Evolutionary conservation across 2,888 invertebrate species (phyloP).

Genomic region (Andrena minutula): DNA sequence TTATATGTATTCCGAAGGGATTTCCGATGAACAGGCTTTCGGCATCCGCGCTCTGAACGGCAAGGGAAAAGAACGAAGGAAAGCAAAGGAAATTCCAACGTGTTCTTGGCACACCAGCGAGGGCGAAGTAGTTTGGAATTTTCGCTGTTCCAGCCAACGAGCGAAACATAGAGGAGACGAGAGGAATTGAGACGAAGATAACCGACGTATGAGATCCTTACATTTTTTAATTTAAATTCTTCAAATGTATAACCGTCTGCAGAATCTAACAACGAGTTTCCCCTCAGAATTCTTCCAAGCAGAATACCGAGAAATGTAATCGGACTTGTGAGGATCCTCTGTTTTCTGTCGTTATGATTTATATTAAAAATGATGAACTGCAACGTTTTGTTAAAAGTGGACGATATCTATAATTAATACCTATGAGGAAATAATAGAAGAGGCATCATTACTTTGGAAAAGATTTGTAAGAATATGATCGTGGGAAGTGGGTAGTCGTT

Average conservation of each 20-base stretch:
- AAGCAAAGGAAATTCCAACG: conserved; percentile 35
- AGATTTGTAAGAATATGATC: too few species aligned
- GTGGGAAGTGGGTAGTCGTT: too few species aligned
- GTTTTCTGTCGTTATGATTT: not conserved
- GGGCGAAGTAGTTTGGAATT: conserved; percentile 43
- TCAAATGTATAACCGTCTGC: not conserved
- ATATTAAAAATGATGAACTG: too few species aligned
- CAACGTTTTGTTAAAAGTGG: too few species aligned
- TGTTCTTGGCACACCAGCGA: conserved; percentile 19
- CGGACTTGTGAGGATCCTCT: not conserved
- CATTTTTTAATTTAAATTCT: conserved; percentile 50
- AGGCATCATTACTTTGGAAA: too few species aligned
- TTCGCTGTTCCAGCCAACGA: not conserved
- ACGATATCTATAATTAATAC: too few species aligned
- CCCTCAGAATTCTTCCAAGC: not conserved
- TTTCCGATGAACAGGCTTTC: conserved; percentile 2
- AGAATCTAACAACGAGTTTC: conserved; percentile 2
- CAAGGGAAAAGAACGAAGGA: not conserved
- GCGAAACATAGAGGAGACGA: conserved; percentile 27
- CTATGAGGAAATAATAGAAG: too few species aligned
- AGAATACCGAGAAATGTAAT: not conserved
- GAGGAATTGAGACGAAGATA: conserved; percentile 23
- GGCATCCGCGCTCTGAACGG: not conserved
- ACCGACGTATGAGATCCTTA: conserved; percentile 28
- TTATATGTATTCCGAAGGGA: conserved; percentile 37